A percentile compares a stretch with the other conserved stretches of the same genome.
Conservation (phyloP, 2,113 vertebrate species). For the Dromiciops gliroides region DNA sequence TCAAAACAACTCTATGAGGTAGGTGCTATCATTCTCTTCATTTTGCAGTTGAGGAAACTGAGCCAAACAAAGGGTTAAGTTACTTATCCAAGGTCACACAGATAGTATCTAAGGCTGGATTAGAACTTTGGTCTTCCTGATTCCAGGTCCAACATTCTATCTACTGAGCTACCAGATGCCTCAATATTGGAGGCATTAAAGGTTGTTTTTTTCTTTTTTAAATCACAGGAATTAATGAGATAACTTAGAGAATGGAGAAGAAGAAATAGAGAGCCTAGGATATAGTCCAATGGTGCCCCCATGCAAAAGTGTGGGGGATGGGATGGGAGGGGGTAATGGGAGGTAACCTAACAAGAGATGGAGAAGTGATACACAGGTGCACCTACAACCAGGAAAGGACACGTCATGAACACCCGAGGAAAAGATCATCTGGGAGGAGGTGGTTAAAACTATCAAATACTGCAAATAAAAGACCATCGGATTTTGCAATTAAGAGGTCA, state of each 20-base stretch:
- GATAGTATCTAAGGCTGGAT: not conserved
- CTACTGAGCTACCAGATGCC: no score
- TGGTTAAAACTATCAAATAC: not conserved
- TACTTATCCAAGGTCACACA: not conserved
- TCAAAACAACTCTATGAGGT: not conserved
- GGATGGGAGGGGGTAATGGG: no score
- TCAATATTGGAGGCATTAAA: not conserved
- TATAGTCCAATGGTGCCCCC: not conserved
- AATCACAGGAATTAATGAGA: not conserved
- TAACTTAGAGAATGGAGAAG: not conserved
- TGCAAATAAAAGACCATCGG: not conserved
- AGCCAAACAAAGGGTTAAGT: not conserved
- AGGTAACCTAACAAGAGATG: not conserved
- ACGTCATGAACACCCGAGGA: not conserved
- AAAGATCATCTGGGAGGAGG: not conserved
- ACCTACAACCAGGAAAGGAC: not conserved
- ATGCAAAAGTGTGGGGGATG: not conserved
- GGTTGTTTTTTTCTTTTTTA: not conserved
- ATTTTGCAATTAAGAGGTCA: not conserved
- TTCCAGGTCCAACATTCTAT: not conserved
- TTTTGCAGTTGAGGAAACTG: not conserved
- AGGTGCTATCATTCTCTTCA: no score
- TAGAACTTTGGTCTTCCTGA: not conserved
- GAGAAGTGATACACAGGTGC: not conserved
- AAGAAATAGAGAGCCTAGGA: not conserved